phyloP scores from a whole-genome alignment of 1,140 invertebrate species.

The Pogonomyrmex barbatus region DNA sequence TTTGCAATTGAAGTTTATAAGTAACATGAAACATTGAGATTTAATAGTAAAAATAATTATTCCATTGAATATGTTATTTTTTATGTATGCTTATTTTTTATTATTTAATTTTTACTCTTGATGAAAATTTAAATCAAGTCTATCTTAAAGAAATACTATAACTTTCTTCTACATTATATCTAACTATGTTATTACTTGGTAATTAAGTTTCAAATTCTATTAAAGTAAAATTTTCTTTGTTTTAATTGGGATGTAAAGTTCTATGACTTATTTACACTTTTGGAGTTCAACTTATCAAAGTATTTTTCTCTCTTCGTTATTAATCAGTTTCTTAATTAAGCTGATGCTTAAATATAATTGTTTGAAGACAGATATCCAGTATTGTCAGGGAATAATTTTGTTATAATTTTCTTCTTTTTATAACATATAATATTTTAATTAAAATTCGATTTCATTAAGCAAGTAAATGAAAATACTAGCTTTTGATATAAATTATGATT shows the following conservation, averaged over 20 bases:
- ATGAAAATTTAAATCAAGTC: slow-evolving; percentile 48
- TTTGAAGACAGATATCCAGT: not conserved
- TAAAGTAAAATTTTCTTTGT: slow-evolving; percentile 51
- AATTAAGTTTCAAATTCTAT: slow-evolving; percentile 56
- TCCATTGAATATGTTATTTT: not conserved
- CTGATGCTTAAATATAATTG: slow-evolving; percentile 7
- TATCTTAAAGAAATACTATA: slow-evolving; percentile 17
- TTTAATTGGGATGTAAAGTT: slow-evolving; percentile 50
- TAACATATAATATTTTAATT: not conserved
- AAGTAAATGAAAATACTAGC: not conserved
- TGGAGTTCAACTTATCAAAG: not conserved
- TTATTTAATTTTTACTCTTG: not conserved
- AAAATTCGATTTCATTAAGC: not conserved
- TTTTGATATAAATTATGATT: not conserved
- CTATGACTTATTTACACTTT: slow-evolving; percentile 42
- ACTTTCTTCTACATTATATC: slow-evolving; percentile 40
- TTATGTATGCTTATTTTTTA: not conserved
- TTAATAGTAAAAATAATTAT: not conserved
- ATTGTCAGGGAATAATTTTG: not conserved
- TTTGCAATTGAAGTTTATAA: not conserved
- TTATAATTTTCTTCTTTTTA: not conserved
- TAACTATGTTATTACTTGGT: slow-evolving; percentile 49
- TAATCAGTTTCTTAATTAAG: not conserved
- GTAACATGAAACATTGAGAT: not conserved
- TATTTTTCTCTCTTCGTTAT: slow-evolving; percentile 25